Base-by-base conservation (phyloP, 1,140 invertebrate genomes). In the Augochlora pura region DNA sequence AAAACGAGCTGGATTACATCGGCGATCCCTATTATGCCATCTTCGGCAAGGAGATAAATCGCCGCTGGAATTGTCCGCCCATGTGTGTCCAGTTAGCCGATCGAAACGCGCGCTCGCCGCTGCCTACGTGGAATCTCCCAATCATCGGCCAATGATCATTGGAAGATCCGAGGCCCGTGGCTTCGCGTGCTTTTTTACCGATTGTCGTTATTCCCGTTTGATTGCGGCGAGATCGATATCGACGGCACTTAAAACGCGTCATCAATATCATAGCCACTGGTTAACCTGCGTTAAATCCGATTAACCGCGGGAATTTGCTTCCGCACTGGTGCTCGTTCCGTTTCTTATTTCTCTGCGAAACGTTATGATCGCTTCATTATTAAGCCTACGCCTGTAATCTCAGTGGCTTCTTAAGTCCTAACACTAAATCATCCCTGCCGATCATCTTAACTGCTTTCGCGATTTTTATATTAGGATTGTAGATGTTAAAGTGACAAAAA, bases 41-140 rank as follows among this genome's bases (percentile, higher is more conserved):
- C 60, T 73, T 73, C 12, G 42, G 60, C 63, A 23, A 70, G 52
- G 60, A 52, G 60, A 73, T 64, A 73, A 73, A 73, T 73, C 42
- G 71, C 46, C 32, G 27, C n/a, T 73, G 70, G 59, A 62, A 72
- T 27, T 49, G 70, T 62, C 42, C 70, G 39, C n/a, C 18, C 57
- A 63, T 27, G 59, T 72, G 70, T 63, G 59, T 72, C n/a, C 23
- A 63, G 39, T 8, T n/a, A 25, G 62, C 8, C 27, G 42, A 63
- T 72, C 60, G 71, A 38, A 73, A 32, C 39, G 18, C n/a, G n/a
- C n/a, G n/a, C n/a, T n/a, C n/a, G n/a, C n/a, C 21, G 4, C 21
- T 5, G 52, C 39, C 5, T 16, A 23, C 23, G 27, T 12, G 59
- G 10, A 49, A 72, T 72, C 59, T 52, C 18, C 60, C 71, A 39